Percentiles rank a stretch among this genome's conserved stretches.
phyloP scores from a whole-genome alignment of 2,888 invertebrate species.

The Anticlea derivata region DNA sequence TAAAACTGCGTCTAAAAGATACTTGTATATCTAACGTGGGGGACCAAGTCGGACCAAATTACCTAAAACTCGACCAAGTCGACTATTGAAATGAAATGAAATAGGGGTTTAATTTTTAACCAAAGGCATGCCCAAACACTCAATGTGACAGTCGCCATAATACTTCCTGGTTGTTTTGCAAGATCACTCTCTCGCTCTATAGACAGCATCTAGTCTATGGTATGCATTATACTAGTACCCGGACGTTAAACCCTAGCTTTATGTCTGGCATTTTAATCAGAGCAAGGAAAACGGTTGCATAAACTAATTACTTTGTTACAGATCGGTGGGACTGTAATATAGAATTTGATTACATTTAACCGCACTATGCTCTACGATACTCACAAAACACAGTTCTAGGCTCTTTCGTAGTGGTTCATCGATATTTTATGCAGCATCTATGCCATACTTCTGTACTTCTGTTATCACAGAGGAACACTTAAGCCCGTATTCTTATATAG shows the following conservation, averaged over 20 bases:
- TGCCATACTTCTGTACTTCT: no score
- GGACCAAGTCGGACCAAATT: background rate
- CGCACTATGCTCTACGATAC: conserved; percentile 5
- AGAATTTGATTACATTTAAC: conserved; percentile 19
- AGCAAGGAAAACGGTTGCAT: conserved; percentile 28
- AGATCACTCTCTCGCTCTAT: conserved; percentile 4
- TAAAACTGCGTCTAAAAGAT: conserved; percentile 17
- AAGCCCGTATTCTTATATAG: no score
- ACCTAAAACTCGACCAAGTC: no score
- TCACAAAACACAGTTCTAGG: background rate
- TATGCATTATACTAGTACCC: conserved; percentile 15
- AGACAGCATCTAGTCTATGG: conserved; percentile 1
- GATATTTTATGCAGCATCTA: no score
- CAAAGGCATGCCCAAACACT: background rate
- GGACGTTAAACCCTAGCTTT: conserved; percentile 19
- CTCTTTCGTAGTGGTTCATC: background rate
- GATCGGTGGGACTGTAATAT: conserved; percentile 17
- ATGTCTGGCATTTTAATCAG: conserved; percentile 27
- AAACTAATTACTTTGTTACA: conserved; percentile 28
- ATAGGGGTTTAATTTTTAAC: background rate
- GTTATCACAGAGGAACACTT: no score
- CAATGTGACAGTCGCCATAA: background rate
- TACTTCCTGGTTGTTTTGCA: conserved; percentile 1
- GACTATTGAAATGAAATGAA: no score
- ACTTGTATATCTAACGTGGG: background rate